Base-by-base conservation (phyloP, 1,140 invertebrate species). In the Galendromus occidentalis region DNA sequence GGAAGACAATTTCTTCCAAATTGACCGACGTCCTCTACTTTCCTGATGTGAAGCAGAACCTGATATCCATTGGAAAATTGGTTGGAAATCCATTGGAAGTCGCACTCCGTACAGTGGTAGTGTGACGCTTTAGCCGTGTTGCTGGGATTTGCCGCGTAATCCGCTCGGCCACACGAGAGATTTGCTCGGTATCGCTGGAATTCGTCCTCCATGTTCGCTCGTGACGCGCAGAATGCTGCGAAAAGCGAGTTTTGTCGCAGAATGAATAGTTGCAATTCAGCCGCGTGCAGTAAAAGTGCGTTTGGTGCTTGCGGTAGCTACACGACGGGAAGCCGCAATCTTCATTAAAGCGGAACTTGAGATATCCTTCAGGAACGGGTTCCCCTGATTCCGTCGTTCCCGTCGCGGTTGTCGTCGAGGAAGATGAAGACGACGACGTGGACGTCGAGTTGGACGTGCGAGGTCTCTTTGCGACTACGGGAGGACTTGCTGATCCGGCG, bases 221-320 rank as follows among this genome's bases (percentile, higher is more conserved):
- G 74, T 97, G 93, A 22, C 93, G 80, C 0, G 91, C 88, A 0
- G 89, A 93, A 75, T 97, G 93, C 71, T 80, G 78, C 0, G 92
- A 87, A 72, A 94, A 92, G 66, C 91, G 82, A 0, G 91, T 94
- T 72, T 94, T 93, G 77, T 96, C 92, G 75, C 91, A 95, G 79
- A 96, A 96, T 29, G 88, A 91, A 72, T 95, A 96, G 7, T 90
- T 89, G 72, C 93, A 97, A 73, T 95, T 91, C 71, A 85, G 83
- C 42, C 91, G 80, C 73, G 87, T 86, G 74, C 92, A 97, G 74
- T 97, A 92, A 77, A 94, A 96, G 73, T 97, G 93, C 0, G 91
- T 94, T 75, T 94, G 89, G 73, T 93, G 91, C 70, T 94, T 91
- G 42, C 91, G 80, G 72, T 90, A 90, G 28, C 90, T 88, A 75